phyloP scores from a whole-genome alignment of 2,797 vertebrate species.

The Eremophila alpestris region DNA sequence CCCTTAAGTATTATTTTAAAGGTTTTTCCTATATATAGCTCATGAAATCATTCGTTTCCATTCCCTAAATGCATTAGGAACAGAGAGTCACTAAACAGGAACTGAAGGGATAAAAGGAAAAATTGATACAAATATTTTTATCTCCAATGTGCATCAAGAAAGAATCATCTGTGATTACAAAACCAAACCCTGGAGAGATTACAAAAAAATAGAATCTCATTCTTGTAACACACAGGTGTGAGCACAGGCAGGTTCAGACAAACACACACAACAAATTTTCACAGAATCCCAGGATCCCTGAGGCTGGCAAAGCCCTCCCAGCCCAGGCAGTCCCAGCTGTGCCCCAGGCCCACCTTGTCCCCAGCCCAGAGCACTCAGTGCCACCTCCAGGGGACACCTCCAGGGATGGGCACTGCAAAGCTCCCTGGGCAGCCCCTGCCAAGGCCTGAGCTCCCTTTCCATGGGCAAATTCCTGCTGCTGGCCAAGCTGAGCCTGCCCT shows the following conservation, averaged over 20 bases:
- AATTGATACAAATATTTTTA: background rate
- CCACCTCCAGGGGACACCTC: too few relatives aligned
- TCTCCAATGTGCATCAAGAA: background rate
- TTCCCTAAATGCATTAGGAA: background rate
- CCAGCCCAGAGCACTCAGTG: too few relatives aligned
- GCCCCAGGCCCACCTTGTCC: too few relatives aligned
- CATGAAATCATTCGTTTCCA: background rate
- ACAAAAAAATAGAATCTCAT: background rate
- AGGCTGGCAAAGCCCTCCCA: background rate
- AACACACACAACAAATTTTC: background rate
- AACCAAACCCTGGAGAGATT: background rate
- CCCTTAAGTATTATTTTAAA: background rate
- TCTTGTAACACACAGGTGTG: fast-evolving
- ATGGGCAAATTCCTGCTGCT: too few relatives aligned
- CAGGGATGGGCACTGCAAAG: too few relatives aligned
- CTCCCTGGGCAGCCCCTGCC: too few relatives aligned
- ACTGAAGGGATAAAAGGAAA: background rate
- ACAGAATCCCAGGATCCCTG: fast-evolving
- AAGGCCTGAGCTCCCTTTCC: too few relatives aligned
- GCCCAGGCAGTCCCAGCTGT: too few relatives aligned
- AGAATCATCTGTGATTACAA: background rate
- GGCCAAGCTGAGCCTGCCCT: background rate
- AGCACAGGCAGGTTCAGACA: background rate
- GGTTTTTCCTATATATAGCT: background rate
- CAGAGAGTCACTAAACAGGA: background rate